These are phyloP conservation scores for Melanogrammus aeglefinus DNA, from an alignment of 2,797 vertebrate genomes.

Conservation along the genomic window DNA sequence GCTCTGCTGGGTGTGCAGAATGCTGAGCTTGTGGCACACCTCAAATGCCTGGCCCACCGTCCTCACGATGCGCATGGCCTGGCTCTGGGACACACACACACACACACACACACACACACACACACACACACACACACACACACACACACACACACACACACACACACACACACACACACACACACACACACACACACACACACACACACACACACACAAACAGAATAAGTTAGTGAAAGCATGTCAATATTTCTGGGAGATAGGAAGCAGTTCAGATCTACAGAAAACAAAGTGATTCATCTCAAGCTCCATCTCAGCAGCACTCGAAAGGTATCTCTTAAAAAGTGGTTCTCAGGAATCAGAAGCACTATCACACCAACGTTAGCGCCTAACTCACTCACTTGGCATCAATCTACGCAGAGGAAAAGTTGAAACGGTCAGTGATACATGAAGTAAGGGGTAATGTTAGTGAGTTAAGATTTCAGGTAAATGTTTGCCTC, in stretches of 20 bases:
- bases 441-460: background rate
- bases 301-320: background rate
- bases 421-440: background rate
- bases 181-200: slow-evolving; percentile 6
- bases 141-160: background rate
- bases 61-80: slow-evolving; percentile 83
- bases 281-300: background rate
- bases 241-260: background rate
- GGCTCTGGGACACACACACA: slow-evolving; percentile 64
- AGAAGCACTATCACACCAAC: background rate
- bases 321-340: background rate
- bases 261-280: background rate
- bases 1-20: slow-evolving; percentile 79
- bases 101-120: background rate
- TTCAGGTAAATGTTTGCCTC: background rate
- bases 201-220: background rate
- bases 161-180: background rate
- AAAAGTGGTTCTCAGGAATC: background rate
- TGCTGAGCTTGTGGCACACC: slow-evolving; percentile 85
- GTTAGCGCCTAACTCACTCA: background rate
- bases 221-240: background rate
- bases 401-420: background rate
- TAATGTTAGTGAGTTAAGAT: background rate
- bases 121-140: background rate
- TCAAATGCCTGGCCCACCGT: slow-evolving; percentile 89